These are phyloP conservation scores for Hydrolagus affinis DNA, from an alignment of 2,113 vertebrate genomes.

Conservation along the genomic window DNA sequence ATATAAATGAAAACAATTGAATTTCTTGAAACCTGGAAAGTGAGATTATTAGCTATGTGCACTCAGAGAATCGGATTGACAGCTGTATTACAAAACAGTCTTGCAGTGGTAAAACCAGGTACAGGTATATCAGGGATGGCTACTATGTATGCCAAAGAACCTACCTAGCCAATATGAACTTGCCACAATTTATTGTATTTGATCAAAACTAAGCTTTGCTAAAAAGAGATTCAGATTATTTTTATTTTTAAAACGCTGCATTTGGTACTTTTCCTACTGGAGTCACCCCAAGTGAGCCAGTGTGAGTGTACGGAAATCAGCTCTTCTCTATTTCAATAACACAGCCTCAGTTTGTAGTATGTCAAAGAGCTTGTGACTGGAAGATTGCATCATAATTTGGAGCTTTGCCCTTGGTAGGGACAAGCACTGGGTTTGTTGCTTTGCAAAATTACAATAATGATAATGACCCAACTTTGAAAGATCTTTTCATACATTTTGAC, in stretches of 20 bases:
- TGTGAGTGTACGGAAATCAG: background rate
- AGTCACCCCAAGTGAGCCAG: background rate
- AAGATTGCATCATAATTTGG: conserved; percentile 19
- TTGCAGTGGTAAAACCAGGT: conserved; percentile 5
- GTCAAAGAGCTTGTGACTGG: background rate
- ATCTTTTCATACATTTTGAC: background rate
- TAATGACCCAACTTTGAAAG: conserved; percentile 16
- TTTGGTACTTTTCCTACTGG: background rate
- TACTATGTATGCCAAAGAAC: background rate
- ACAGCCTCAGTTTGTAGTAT: conserved; percentile 13
- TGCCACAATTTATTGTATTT: background rate
- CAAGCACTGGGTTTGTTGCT: conserved; percentile 2
- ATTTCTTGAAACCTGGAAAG: background rate
- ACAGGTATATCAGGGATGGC: conserved; percentile 1
- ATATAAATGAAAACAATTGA: background rate
- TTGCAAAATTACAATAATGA: conserved; percentile 18
- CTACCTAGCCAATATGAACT: background rate
- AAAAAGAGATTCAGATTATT: conserved; percentile 19
- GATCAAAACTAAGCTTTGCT: background rate
- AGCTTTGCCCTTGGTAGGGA: conserved; percentile 20
- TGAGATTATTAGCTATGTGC: background rate
- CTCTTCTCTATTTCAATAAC: conserved; percentile 20
- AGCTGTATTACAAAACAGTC: background rate
- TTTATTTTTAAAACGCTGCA: conserved; percentile 7
- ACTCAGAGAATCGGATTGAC: background rate